These are phyloP conservation scores for Mastigias papua DNA, from an alignment of 30 jellyfish, hydroid and myxozoan genomes.

Conservation along the genomic window DNA sequence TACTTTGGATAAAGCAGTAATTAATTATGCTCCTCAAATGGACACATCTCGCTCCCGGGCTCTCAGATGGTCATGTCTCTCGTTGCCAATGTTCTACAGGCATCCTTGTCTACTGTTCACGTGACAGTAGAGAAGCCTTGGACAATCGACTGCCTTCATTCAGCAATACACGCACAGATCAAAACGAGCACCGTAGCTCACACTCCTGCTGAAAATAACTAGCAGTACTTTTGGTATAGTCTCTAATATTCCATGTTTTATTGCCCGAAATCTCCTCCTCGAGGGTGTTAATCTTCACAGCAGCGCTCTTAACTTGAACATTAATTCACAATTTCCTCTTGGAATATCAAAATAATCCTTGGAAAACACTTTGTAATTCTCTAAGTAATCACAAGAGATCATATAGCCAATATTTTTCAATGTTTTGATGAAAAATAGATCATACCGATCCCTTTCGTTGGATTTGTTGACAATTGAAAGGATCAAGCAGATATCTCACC, in stretches of 20 bases:
- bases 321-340: constrained; percentile 19
- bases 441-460: not conserved
- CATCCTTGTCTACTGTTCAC: no score
- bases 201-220: no score
- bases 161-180: no score
- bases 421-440: constrained; percentile 35
- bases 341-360: not conserved
- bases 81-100: no score
- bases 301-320: not conserved
- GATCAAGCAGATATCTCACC: constrained; percentile 34
- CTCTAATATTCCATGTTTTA: not conserved
- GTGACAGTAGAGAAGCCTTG: no score
- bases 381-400: not conserved
- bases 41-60: no score
- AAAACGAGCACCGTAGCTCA: no score
- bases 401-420: not conserved
- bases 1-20: no score
- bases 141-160: no score
- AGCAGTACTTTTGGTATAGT: not conserved
- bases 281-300: not conserved
- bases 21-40: no score
- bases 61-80: no score
- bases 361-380: not conserved
- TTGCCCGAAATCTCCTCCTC: not conserved
- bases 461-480: constrained; percentile 12